These are phyloP conservation scores for Pharmacophagus antenor DNA, from an alignment of 2,888 invertebrate genomes.

Conservation along the genomic window DNA sequence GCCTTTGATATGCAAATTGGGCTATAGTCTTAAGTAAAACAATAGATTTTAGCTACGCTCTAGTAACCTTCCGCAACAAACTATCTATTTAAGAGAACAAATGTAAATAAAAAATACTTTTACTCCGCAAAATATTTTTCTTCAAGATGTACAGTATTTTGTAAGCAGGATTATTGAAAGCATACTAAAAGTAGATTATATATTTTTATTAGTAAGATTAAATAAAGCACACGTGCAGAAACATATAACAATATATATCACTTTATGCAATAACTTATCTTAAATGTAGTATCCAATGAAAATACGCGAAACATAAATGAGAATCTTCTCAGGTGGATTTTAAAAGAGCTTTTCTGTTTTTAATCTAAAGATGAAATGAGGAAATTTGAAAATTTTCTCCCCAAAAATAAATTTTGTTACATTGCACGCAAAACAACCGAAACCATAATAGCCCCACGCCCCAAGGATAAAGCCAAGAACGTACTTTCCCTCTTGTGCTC, in stretches of 20 bases:
- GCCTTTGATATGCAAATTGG: constrained; percentile 69
- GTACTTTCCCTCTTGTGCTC: constrained; percentile 32
- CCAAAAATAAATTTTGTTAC: constrained; percentile 27
- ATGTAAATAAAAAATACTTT: too few species aligned
- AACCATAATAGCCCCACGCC: constrained; percentile 30
- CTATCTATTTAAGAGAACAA: constrained; percentile 16
- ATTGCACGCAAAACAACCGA: constrained; percentile 26
- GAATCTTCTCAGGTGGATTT: neutral
- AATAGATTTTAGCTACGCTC: constrained; percentile 56
- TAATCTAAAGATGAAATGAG: constrained; percentile 11
- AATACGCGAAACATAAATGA: neutral
- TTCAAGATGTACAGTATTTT: too few species aligned
- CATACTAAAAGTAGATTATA: neutral
- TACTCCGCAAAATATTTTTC: too few species aligned
- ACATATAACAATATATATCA: neutral
- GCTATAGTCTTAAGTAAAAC: constrained; percentile 58
- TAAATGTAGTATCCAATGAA: neutral
- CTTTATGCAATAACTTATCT: neutral
- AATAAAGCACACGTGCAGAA: neutral
- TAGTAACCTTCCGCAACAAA: constrained; percentile 14
- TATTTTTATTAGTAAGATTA: neutral
- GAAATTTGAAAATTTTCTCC: constrained; percentile 23
- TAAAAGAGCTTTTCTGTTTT: neutral
- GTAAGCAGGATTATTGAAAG: too few species aligned
- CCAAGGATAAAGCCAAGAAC: constrained; percentile 28